Base-by-base conservation (phyloP, 2,113 vertebrate species). In the Asarcornis scutulata region DNA sequence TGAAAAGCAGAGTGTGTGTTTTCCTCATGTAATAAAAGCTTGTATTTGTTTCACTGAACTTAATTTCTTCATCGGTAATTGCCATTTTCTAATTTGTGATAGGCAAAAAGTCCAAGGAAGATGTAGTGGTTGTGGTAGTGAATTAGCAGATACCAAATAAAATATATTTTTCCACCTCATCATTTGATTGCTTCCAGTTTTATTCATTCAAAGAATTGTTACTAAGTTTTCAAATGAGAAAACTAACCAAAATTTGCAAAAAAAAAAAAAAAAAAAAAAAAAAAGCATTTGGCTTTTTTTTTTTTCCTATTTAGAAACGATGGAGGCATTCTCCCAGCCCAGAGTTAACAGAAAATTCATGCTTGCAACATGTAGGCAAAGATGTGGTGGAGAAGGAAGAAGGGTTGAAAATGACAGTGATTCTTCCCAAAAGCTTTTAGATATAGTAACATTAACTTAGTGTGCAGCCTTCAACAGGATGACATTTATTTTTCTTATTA, bases 401-500 rank as follows among this genome's bases (percentile, higher is more conserved):
- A 55, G 55, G 44, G 9, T 46, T 23, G 17, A 27, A 31, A 50
- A 26, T 23, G 17, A 27, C n/a, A 55, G 26, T 31, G 46, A 46
- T 44, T 72, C 63, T 93, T 74, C 17, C 82, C 44, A 79, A 48
- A 55, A 74, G 11, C 22, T 44, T 74, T 73, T 29, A 71, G 60
- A 48, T 55, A 18, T 26, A 44, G 34, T 53, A 75, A 55, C 0
- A 1, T 17, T 0, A 0, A 17, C 31, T n/a, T 79, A 58, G 3
- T 12, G 36, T 13, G 11, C 11, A 23, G 42, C 9, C 25, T 83
- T 40, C 34, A 83, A 60, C 13, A 2, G 5, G 1, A 18, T 62
- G 29, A 44, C 7, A 22, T 60, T 64, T 0, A 17, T 38, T 87
- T 87, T 73, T 82, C 0, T 0, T 69, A 38, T 76, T 40, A 50